These are phyloP conservation scores for Drepana arcuata DNA, from an alignment of 1,140 invertebrate species.

Conservation along the genomic window DNA sequence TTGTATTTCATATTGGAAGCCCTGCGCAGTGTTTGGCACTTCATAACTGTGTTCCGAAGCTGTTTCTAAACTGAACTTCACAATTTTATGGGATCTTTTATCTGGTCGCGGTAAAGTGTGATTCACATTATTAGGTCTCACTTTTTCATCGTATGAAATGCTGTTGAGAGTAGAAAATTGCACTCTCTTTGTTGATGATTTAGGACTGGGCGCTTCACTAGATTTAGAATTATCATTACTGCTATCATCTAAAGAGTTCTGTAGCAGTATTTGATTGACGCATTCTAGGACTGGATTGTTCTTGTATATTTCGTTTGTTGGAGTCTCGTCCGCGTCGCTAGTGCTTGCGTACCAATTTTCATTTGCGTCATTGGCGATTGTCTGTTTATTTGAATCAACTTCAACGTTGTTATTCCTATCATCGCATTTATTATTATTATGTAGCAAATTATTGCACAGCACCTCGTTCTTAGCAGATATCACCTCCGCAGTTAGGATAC, in stretches of 20 bases:
- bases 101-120: slow-evolving; percentile 55
- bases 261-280: slow-evolving; percentile 82
- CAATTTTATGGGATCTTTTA: slow-evolving; percentile 64
- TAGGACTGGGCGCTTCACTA: slow-evolving; percentile 63
- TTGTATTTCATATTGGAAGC: slow-evolving; percentile 74
- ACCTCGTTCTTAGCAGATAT: slow-evolving; percentile 62
- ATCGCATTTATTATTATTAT: slow-evolving; percentile 34
- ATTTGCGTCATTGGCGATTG: slow-evolving; percentile 62
- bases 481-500: slow-evolving; percentile 42
- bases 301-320: slow-evolving; percentile 75
- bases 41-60: slow-evolving; percentile 70
- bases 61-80: slow-evolving; percentile 69
- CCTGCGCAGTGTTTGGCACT: slow-evolving; percentile 65
- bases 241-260: slow-evolving; percentile 71
- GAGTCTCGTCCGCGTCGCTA: slow-evolving; percentile 79
- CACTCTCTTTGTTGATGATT: slow-evolving; percentile 63
- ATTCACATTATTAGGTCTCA: slow-evolving; percentile 39
- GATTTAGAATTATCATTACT: slow-evolving; percentile 66
- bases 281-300: slow-evolving; percentile 84
- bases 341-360: slow-evolving; percentile 80
- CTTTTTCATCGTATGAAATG: slow-evolving; percentile 68
- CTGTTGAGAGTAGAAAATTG: slow-evolving; percentile 70
- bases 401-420: slow-evolving; percentile 52
- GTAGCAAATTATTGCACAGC: slow-evolving; percentile 47
- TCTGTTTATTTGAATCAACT: slow-evolving; percentile 39